A percentile compares a stretch with the other conserved stretches of the same genome.
Conservation (phyloP, 2,113 vertebrate genomes). For the Climacteris rufus region DNA sequence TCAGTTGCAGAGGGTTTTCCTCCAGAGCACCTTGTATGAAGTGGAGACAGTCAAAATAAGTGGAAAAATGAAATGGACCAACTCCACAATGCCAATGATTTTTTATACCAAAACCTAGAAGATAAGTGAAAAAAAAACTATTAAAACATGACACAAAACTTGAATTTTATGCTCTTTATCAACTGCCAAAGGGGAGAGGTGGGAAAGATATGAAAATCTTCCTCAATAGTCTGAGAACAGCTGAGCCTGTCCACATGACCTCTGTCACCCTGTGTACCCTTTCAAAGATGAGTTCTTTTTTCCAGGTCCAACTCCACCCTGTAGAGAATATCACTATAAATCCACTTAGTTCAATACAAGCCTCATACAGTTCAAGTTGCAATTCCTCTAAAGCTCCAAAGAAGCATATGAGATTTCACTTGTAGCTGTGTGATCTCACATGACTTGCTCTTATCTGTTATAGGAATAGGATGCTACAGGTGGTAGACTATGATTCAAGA, state of each 20-base stretch:
- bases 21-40: not conserved
- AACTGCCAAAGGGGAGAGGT: not conserved
- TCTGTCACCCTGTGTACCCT: not conserved
- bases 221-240: not conserved
- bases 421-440: not conserved
- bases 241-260: not conserved
- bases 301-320: not conserved
- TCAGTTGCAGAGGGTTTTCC: not conserved
- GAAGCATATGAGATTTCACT: not conserved
- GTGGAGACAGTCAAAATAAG: not conserved
- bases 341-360: not conserved
- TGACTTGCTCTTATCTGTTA: not conserved
- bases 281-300: not conserved
- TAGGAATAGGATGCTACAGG: not conserved
- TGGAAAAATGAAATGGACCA: not conserved
- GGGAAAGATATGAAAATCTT: not conserved
- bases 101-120: not conserved
- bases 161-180: not conserved
- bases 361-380: not conserved
- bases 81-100: not conserved
- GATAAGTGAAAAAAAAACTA: not conserved
- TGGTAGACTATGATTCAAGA: not conserved
- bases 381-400: not conserved
- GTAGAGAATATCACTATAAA: not conserved
- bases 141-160: not conserved